Evolutionary conservation across 2,113 vertebrate genomes (phyloP), one percentile per base, ranked within the genome.

Genomic region (Uropsilus gracilis): DNA sequence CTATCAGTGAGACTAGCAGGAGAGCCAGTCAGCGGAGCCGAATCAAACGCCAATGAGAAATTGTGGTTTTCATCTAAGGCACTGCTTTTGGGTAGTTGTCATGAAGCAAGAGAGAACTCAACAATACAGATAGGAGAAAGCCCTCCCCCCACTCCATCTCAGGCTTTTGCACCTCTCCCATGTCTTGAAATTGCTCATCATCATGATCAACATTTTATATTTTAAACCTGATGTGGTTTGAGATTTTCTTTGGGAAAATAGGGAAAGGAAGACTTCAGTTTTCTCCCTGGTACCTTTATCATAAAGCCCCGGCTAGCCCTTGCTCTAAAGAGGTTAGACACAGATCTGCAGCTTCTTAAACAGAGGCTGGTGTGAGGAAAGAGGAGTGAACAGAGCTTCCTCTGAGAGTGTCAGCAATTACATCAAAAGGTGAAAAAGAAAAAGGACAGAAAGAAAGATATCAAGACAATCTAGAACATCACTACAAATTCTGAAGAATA

Each of bases 61-160:
- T 39, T 22, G 32, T 22, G 10, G 2, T 57, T 0, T 9, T 73
- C 16, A 30, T 73, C 73, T 14, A 57, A 80, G 34, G 18, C 17
- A 6, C 48, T 17, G 32, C 30, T 37, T 14, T 1, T 37, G 7
- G 5, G 8, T 20, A 32, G 39, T 89, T 81, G 26, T 46, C 42
- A 39, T 44, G 8, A 8, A 68, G 12, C 48, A 55, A 3, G 5
- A n/a, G 59, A 59, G 13, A 91, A 55, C 10, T 13, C 32, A 63
- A 32, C 0, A 0, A 0, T 5, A 2, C 0, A 59, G n/a, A 6
- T 46, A 30, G 32, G 16, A 8, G 13, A 2, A 22, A 48, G 50
- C 22, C 28, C n/a, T 4, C 14, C 39, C 16, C 2, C 28, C n/a
- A 6, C 14, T 34, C 16, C 2, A 24, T 9, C 4, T 22, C 2